Conservation (phyloP, 2,113 vertebrate genomes). For the Cyphomyrus plagiostoma region DNA sequence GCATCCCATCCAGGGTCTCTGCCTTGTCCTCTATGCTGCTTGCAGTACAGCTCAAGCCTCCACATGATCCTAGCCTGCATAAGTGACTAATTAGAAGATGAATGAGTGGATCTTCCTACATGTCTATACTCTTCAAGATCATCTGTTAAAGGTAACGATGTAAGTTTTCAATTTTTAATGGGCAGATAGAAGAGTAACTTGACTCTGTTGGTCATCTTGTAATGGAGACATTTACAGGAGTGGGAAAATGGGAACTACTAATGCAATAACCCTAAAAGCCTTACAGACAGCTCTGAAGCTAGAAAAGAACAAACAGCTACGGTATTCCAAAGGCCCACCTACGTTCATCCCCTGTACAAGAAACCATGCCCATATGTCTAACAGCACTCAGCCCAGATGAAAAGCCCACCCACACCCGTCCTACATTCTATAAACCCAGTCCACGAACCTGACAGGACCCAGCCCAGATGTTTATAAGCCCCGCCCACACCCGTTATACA, state of each 20-base stretch:
- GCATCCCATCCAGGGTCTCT: too few relatives aligned
- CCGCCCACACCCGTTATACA: too few relatives aligned
- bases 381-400: not conserved
- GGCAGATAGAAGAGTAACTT: not conserved
- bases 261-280: conserved; percentile 11
- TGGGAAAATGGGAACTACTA: not conserved
- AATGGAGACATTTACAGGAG: not conserved
- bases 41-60: not conserved
- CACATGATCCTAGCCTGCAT: not conserved
- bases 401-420: not conserved
- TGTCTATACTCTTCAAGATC: not conserved
- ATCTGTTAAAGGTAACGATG: not conserved
- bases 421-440: not conserved
- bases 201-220: not conserved
- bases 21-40: not conserved
- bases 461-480: not conserved
- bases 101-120: not conserved
- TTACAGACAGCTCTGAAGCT: not conserved
- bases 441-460: not conserved
- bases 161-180: not conserved
- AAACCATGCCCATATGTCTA: not conserved
- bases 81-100: not conserved
- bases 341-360: not conserved
- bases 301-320: not conserved
- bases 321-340: not conserved